Evolutionary conservation across 2,113 vertebrate genomes (phyloP).

Genomic region (Gymnorhina tibicen): DNA sequence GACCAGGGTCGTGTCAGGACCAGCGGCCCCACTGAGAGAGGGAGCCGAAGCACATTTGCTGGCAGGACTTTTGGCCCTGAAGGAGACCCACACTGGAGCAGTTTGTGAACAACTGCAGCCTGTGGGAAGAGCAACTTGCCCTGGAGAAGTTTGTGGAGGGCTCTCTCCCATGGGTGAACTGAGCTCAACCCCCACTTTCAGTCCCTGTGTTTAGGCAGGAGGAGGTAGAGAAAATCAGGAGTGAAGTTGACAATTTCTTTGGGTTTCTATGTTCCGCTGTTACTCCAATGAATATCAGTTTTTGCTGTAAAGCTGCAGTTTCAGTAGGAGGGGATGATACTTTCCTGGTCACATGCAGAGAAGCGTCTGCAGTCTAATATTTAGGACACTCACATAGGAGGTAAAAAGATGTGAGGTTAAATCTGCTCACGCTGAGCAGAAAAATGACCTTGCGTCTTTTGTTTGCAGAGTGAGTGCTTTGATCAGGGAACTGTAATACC

Average conservation of each 20-base stretch:
- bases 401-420: slow-evolving; percentile 28
- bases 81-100: background rate
- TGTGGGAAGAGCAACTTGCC: background rate
- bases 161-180: background rate
- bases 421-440: slow-evolving; percentile 15
- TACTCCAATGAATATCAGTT: background rate
- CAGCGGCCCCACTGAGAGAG: accelerated
- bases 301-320: background rate
- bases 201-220: background rate
- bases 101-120: background rate
- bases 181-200: background rate
- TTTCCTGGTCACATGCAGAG: slow-evolving; percentile 2
- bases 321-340: background rate
- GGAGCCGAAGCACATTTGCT: background rate
- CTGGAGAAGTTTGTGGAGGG: background rate
- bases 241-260: background rate
- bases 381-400: slow-evolving; percentile 21
- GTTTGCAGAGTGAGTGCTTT: background rate
- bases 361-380: slow-evolving; percentile 20
- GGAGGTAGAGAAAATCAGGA: background rate
- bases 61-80: background rate
- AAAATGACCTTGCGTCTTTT: slow-evolving; percentile 10
- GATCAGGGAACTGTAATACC: background rate
- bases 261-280: background rate
- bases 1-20: background rate